A percentile compares a stretch with the other conserved stretches of the same genome.
Conservation (phyloP, 2,113 vertebrate genomes). For the Pollimyrus isidori region DNA sequence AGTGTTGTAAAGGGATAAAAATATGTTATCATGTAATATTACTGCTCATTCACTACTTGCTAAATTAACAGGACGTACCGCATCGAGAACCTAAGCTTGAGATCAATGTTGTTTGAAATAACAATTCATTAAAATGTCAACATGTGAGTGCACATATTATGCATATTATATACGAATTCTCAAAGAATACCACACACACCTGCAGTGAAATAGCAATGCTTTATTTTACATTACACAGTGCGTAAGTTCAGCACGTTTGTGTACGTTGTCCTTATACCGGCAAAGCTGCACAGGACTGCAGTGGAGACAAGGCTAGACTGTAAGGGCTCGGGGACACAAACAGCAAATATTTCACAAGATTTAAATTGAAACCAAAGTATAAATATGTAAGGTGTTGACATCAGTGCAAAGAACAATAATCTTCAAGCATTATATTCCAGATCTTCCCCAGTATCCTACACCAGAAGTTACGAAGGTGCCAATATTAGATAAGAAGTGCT, state of each 20-base stretch:
- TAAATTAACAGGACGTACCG: background rate
- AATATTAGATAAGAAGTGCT: background rate
- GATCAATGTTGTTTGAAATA: background rate
- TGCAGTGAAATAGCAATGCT: constrained; percentile 10
- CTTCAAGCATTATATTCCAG: background rate
- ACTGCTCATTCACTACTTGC: background rate
- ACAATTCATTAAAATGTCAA: background rate
- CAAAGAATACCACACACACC: background rate
- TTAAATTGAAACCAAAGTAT: background rate
- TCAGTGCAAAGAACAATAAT: background rate
- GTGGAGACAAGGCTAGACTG: background rate
- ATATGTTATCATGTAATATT: background rate
- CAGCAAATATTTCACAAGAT: background rate
- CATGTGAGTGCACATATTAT: background rate
- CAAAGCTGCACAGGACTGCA: constrained; percentile 1
- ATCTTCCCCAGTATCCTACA: background rate
- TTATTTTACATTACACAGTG: constrained; percentile 24
- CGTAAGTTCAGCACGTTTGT: constrained; percentile 9
- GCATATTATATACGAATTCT: background rate
- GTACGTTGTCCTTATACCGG: constrained; percentile 1
- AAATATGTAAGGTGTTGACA: background rate
- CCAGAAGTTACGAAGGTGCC: background rate
- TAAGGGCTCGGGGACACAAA: background rate
- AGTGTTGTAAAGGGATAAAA: background rate
- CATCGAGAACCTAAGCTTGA: background rate